These are phyloP conservation scores for Eumerus sabulonum DNA, from an alignment of 2,888 invertebrate species.

Conservation along the genomic window DNA sequence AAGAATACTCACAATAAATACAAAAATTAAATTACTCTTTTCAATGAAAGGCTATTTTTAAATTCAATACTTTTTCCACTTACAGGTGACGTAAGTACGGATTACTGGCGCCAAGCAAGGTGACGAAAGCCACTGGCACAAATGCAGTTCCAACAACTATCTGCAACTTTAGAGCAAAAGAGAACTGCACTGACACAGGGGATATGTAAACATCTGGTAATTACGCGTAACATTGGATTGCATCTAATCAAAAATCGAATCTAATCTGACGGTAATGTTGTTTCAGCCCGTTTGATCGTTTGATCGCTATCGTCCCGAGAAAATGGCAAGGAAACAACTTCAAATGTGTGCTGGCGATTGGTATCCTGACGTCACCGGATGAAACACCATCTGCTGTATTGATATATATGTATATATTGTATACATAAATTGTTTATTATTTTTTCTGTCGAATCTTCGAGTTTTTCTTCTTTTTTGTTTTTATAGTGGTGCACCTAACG, in stretches of 20 bases:
- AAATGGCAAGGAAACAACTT: neutral
- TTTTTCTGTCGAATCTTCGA: slow-evolving; percentile 9
- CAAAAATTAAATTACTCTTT: slow-evolving; percentile 1
- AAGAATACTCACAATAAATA: slow-evolving; percentile 10
- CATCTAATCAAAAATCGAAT: too few species aligned
- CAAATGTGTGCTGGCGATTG: slow-evolving; percentile 16
- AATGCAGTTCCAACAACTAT: too few species aligned
- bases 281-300: slow-evolving; percentile 29
- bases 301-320: slow-evolving; percentile 14
- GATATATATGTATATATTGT: too few species aligned
- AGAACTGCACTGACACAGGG: too few species aligned
- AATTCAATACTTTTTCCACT: slow-evolving; percentile 7
- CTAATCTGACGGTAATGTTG: neutral
- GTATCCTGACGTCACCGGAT: slow-evolving; percentile 34
- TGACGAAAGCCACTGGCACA: neutral
- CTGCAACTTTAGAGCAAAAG: too few species aligned
- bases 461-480: slow-evolving; percentile 15
- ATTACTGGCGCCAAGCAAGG: slow-evolving; percentile 55
- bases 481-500: slow-evolving; percentile 8
- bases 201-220: slow-evolving; percentile 33
- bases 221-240: neutral
- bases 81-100: slow-evolving; percentile 55
- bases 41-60: neutral
- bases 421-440: neutral
- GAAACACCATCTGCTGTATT: slow-evolving; percentile 57